These are phyloP conservation scores for Coendou prehensilis DNA, from an alignment of 2,797 vertebrate species.

Conservation along the genomic window DNA sequence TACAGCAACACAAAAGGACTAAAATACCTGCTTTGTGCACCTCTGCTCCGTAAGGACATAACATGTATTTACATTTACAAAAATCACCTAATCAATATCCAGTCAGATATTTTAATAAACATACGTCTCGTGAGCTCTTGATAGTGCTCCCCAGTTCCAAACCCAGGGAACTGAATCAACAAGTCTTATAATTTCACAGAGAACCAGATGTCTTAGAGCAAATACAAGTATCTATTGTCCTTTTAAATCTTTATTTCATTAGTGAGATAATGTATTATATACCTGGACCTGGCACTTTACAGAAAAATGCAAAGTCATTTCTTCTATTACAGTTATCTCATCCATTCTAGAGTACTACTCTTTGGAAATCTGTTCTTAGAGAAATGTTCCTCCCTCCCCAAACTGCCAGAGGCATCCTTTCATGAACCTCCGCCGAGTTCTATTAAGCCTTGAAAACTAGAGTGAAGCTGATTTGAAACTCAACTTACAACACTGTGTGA, in stretches of 20 bases:
- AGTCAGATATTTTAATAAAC: background rate
- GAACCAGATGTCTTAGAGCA: constrained; percentile 28
- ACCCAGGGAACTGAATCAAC: background rate
- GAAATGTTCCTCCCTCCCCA: background rate
- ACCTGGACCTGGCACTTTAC: background rate
- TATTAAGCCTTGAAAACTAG: constrained; percentile 43
- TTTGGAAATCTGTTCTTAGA: background rate
- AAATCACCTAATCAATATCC: background rate
- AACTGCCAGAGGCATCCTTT: background rate
- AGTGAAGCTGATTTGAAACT: constrained; percentile 6
- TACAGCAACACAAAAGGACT: background rate
- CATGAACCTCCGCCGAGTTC: background rate
- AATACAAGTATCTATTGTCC: background rate
- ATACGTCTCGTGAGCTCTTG: background rate
- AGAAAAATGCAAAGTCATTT: background rate
- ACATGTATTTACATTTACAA: background rate
- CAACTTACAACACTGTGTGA: constrained; percentile 91
- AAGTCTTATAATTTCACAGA: background rate
- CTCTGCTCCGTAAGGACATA: background rate
- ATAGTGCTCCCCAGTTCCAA: background rate
- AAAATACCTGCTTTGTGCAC: background rate
- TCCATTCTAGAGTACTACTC: background rate
- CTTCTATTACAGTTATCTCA: background rate
- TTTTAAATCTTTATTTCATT: constrained; percentile 42
- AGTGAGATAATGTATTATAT: background rate